Conservation (phyloP, 1,140 invertebrate species). For the Diachasmimorpha longicaudata region DNA sequence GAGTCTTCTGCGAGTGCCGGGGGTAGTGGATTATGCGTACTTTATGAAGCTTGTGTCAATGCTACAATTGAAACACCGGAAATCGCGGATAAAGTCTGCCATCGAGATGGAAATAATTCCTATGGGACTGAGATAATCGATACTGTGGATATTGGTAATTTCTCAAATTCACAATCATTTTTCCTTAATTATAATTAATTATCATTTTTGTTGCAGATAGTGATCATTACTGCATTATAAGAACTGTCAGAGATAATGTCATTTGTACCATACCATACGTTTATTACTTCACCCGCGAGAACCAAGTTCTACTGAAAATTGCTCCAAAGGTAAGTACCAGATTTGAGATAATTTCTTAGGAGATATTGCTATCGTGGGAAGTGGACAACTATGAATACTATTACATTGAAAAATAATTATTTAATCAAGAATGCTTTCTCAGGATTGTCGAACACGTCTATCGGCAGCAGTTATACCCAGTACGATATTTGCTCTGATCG, state of each 20-base stretch:
- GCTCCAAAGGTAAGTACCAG: constrained; percentile 33
- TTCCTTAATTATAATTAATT: neutral
- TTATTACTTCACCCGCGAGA: constrained; percentile 39
- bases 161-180: no score
- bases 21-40: constrained; percentile 37
- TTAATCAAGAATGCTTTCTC: neutral
- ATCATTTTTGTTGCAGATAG: neutral
- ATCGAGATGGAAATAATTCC: constrained; percentile 22
- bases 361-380: no score
- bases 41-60: constrained; percentile 42
- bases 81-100: constrained; percentile 32
- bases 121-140: constrained; percentile 33
- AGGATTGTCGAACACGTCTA: constrained; percentile 28
- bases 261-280: constrained; percentile 37
- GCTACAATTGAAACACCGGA: constrained; percentile 37
- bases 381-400: no score
- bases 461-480: constrained; percentile 27
- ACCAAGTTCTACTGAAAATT: constrained; percentile 35
- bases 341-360: no score
- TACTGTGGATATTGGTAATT: constrained; percentile 28
- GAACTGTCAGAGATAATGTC: constrained; percentile 24
- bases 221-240: constrained; percentile 40
- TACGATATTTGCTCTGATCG: constrained; percentile 16
- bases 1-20: constrained; percentile 40
- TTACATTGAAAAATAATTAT: neutral